Evolutionary conservation across 1,140 invertebrate genomes (phyloP).

Genomic region (Spodoptera frugiperda): DNA sequence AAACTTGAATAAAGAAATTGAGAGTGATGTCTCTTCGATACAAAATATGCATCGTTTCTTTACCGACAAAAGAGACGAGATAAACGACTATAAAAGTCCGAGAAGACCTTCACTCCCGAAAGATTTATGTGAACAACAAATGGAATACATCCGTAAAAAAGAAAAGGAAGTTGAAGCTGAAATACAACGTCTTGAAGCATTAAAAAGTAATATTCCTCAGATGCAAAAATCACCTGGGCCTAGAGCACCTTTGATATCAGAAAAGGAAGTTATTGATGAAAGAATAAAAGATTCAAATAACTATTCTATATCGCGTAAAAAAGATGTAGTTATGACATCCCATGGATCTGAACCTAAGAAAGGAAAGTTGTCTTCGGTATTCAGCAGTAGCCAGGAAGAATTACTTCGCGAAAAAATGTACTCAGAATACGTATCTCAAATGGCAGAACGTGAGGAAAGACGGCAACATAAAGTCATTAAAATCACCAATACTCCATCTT

Average conservation of each 20-base stretch:
- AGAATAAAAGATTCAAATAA: conserved; percentile 54
- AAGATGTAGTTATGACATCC: conserved; percentile 55
- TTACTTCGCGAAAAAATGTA: conserved; percentile 92
- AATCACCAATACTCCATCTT: conserved; percentile 83
- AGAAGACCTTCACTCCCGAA: conserved; percentile 88
- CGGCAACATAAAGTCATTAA: conserved; percentile 93
- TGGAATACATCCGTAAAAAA: conserved; percentile 89
- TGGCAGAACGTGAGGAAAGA: conserved; percentile 91
- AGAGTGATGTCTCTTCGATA: conserved; percentile 83
- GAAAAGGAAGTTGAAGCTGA: conserved; percentile 89
- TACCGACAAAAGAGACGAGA: conserved; percentile 69
- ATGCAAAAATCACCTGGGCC: conserved; percentile 75
- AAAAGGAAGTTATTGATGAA: conserved; percentile 59
- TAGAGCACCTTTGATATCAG: conserved; percentile 76
- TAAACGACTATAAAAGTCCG: conserved; percentile 58
- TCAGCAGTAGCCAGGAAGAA: conserved; percentile 87
- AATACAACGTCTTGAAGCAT: conserved; percentile 87
- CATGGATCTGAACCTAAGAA: conserved; percentile 54
- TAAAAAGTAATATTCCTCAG: conserved; percentile 73
- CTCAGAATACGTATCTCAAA: conserved; percentile 92
- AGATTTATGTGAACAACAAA: conserved; percentile 89
- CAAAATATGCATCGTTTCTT: conserved; percentile 78
- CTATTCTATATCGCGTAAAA: conserved; percentile 58
- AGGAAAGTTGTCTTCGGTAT: conserved; percentile 67
- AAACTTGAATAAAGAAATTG: conserved; percentile 84